Evolutionary conservation across 1,140 invertebrate genomes (phyloP).

Genomic region (Saxidomus purpurata): DNA sequence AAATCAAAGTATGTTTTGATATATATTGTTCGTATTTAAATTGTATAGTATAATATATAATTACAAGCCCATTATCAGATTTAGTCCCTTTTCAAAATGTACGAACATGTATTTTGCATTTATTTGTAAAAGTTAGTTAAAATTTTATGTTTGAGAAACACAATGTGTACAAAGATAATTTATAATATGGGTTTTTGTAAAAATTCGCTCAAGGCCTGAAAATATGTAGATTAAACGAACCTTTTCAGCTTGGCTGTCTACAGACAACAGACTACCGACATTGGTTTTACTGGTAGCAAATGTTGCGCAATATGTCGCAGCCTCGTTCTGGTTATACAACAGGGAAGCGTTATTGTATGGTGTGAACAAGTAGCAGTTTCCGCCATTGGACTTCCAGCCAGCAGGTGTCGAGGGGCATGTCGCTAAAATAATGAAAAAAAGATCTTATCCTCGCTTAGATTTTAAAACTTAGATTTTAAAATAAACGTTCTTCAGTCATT

Average conservation of each 20-base stretch:
- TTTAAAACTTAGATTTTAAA: neutral
- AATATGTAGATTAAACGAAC: neutral
- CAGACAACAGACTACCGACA: constrained; percentile 28
- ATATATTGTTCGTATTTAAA: too few relatives aligned
- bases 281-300: neutral
- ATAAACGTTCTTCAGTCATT: neutral
- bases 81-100: too few relatives aligned
- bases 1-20: too few relatives aligned
- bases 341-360: constrained; percentile 21
- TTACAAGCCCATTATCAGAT: too few relatives aligned
- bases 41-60: too few relatives aligned
- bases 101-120: too few relatives aligned
- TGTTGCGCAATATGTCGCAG: constrained; percentile 15
- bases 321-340: constrained; percentile 36
- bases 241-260: constrained; percentile 23
- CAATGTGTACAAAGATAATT: too few relatives aligned
- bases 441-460: too few relatives aligned
- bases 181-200: too few relatives aligned
- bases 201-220: too few relatives aligned
- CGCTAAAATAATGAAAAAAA: neutral
- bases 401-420: neutral
- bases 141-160: too few relatives aligned
- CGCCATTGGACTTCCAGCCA: constrained; percentile 27
- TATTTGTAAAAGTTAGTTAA: too few relatives aligned
- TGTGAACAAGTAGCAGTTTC: constrained; percentile 58